Conservation (phyloP, 2,113 vertebrate genomes). For the Cromileptes altivelis region DNA sequence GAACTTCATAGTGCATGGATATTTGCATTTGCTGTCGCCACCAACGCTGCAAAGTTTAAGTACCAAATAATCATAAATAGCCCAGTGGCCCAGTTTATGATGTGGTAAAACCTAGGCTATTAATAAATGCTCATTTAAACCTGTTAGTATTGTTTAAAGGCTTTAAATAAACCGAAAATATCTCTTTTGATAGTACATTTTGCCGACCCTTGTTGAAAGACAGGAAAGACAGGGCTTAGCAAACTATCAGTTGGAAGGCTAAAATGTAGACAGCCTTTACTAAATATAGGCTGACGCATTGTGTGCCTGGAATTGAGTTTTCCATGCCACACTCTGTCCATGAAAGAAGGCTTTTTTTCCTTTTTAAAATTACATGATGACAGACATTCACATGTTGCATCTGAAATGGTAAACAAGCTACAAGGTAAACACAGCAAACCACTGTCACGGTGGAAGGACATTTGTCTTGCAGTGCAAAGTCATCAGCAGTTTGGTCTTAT, state of each 20-base stretch:
- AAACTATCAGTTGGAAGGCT: not conserved
- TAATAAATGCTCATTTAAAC: no score
- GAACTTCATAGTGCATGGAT: no score
- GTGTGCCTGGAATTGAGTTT: not conserved
- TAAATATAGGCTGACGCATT: not conserved
- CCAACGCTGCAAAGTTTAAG: no score
- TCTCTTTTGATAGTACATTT: no score
- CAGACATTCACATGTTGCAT: constrained; percentile 1
- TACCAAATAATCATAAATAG: no score
- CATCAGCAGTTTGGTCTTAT: constrained; percentile 33
- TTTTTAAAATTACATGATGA: not conserved
- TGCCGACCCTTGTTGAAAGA: no score
- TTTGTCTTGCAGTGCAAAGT: constrained; percentile 25
- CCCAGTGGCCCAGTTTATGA: no score
- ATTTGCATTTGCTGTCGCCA: no score
- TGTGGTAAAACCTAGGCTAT: no score
- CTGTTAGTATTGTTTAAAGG: no score
- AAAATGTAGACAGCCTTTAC: not conserved
- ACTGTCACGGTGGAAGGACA: not conserved
- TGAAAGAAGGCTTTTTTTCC: not conserved
- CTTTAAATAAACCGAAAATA: no score
- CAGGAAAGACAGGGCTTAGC: no score
- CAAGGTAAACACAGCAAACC: not conserved
- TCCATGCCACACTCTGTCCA: not conserved
- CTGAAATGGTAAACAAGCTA: not conserved